phyloP scores from a whole-genome alignment of 1,140 invertebrate species.

The Bombus picipes region DNA sequence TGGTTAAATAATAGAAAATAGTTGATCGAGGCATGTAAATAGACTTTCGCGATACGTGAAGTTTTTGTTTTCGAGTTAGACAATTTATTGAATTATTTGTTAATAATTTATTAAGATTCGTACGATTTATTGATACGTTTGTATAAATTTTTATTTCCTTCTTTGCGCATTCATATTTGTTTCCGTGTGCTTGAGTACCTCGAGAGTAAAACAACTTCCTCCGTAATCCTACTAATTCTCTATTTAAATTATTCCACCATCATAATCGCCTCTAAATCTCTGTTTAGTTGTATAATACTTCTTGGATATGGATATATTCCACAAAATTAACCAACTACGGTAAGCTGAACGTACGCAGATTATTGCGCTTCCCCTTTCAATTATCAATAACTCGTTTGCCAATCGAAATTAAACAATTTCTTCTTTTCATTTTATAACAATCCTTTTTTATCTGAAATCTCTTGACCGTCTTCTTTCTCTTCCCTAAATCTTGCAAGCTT shows the following conservation, averaged over 20 bases:
- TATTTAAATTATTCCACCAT: not conserved
- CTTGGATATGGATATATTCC: not conserved
- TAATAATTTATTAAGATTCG: too few species aligned
- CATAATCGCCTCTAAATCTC: not conserved
- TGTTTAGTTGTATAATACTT: not conserved
- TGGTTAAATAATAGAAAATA: constrained; percentile 38
- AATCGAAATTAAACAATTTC: not conserved
- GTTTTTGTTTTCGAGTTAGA: not conserved
- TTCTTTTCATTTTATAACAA: not conserved
- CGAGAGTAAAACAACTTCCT: not conserved
- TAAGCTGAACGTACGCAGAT: not conserved
- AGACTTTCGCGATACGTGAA: not conserved
- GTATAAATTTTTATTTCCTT: too few species aligned
- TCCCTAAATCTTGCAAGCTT: not conserved
- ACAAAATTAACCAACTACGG: not conserved
- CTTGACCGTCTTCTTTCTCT: too few species aligned
- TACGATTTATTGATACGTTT: too few species aligned
- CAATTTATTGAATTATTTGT: not conserved
- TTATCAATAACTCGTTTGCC: not conserved
- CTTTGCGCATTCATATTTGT: too few species aligned
- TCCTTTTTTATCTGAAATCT: not conserved
- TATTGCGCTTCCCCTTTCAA: not conserved
- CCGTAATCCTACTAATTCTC: not conserved
- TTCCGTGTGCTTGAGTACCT: too few species aligned
- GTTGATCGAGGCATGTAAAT: not conserved